Percentiles rank a stretch among this genome's conserved stretches.
Evolutionary conservation across 2,888 invertebrate genomes (phyloP).

Genomic region (Hypena proboscidalis): DNA sequence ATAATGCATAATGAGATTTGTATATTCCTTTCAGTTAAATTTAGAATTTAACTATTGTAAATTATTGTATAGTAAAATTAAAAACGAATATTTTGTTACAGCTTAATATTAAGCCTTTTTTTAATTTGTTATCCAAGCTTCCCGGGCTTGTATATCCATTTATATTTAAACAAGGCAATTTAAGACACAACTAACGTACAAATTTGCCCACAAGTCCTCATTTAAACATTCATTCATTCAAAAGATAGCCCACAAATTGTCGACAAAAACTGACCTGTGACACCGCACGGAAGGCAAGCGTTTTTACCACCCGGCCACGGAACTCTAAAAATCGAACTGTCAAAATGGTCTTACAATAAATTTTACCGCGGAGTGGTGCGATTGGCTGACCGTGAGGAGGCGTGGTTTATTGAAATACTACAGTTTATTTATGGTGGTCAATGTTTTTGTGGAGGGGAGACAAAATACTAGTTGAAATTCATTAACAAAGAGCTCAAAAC

Average conservation of each 20-base stretch:
- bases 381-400: conserved; percentile 68
- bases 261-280: conserved; percentile 2
- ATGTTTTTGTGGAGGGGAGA: conserved; percentile 50
- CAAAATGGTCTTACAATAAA: conserved; percentile 80
- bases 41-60: too few relatives aligned
- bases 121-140: too few relatives aligned
- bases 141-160: too few relatives aligned
- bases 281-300: conserved; percentile 3
- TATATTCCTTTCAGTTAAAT: too few relatives aligned
- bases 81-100: too few relatives aligned
- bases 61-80: too few relatives aligned
- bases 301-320: conserved; percentile 24
- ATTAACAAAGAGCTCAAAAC: too few relatives aligned
- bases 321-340: conserved; percentile 78
- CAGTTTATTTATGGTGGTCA: conserved; percentile 80
- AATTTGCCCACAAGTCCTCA: background rate
- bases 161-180: background rate
- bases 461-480: conserved; percentile 26
- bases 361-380: conserved; percentile 64
- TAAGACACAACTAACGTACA: conserved; percentile 8
- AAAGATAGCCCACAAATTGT: too few relatives aligned
- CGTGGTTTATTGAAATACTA: conserved; percentile 73
- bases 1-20: too few relatives aligned
- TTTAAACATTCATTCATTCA: background rate
- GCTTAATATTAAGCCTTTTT: too few relatives aligned